Conservation (phyloP, 2,797 vertebrate genomes). For the Poecilia velifera region DNA sequence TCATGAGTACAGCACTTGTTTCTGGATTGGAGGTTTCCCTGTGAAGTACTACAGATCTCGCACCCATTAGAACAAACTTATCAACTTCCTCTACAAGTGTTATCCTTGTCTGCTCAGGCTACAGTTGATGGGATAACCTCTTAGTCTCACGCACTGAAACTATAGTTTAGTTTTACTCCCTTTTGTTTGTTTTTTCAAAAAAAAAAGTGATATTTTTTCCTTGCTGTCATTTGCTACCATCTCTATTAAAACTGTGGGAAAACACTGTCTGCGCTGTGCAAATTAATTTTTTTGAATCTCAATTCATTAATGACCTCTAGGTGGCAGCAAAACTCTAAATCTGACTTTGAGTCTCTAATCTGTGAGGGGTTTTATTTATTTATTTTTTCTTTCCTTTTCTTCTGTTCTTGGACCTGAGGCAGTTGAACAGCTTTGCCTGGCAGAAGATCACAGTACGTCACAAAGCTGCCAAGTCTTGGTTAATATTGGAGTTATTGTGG, state of each 20-base stretch:
- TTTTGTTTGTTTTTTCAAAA: slow-evolving; percentile 39
- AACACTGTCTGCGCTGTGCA: neutral
- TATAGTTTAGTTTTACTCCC: slow-evolving; percentile 29
- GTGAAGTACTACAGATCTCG: slow-evolving; percentile 47
- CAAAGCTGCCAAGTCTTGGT: slow-evolving; percentile 39
- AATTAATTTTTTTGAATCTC: neutral
- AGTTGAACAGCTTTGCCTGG: slow-evolving; percentile 10
- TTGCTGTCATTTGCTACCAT: slow-evolving; percentile 48
- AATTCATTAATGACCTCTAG: slow-evolving; percentile 35
- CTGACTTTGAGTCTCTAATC: neutral
- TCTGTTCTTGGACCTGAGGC: neutral
- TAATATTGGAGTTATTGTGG: slow-evolving; percentile 58
- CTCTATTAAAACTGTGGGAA: slow-evolving; percentile 63
- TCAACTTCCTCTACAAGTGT: slow-evolving; percentile 24
- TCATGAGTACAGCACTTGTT: slow-evolving; percentile 67
- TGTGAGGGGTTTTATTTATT: neutral
- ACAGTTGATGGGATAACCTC: slow-evolving; percentile 43
- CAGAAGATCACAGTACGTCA: slow-evolving; percentile 28
- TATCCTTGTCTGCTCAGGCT: slow-evolving; percentile 50
- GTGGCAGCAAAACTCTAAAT: slow-evolving; percentile 30
- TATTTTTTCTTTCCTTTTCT: too few species aligned
- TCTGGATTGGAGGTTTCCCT: slow-evolving; percentile 55
- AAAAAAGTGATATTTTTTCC: slow-evolving; percentile 32
- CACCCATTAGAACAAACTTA: slow-evolving; percentile 18
- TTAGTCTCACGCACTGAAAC: slow-evolving; percentile 78